These are phyloP conservation scores for Atethmia centrago DNA, from an alignment of 2,888 invertebrate genomes.

Conservation along the genomic window DNA sequence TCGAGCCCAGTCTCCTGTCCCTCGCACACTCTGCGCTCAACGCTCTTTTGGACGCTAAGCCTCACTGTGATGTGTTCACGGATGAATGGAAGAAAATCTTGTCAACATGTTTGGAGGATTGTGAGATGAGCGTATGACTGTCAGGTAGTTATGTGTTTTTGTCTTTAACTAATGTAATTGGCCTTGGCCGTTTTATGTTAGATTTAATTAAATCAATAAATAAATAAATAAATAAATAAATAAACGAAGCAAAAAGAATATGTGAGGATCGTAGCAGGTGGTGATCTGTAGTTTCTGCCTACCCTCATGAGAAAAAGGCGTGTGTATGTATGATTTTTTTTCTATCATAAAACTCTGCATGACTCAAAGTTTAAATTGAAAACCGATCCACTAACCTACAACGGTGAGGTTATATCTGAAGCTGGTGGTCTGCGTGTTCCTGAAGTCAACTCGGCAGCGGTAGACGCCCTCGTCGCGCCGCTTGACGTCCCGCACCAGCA, in stretches of 20 bases:
- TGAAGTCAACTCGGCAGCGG: conserved; percentile 97
- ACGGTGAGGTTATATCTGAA: conserved; percentile 96
- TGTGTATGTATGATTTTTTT: neutral
- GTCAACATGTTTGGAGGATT: too few relatives aligned
- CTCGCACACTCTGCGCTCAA: too few relatives aligned
- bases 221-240: too few relatives aligned
- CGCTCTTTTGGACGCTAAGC: too few relatives aligned
- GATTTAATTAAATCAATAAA: too few relatives aligned
- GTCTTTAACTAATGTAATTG: too few relatives aligned
- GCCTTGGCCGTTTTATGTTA: too few relatives aligned
- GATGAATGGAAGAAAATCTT: too few relatives aligned
- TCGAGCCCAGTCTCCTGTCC: too few relatives aligned
- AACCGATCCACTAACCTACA: conserved; percentile 28
- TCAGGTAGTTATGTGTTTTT: too few relatives aligned
- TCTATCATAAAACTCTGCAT: neutral
- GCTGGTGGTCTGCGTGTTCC: conserved; percentile 96
- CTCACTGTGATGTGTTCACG: too few relatives aligned
- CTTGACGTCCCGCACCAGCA: conserved; percentile 94
- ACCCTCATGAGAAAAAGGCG: neutral
- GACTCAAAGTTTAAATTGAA: neutral
- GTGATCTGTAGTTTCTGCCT: neutral
- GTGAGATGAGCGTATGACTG: too few relatives aligned
- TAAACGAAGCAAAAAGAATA: neutral
- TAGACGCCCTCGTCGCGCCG: conserved; percentile 97
- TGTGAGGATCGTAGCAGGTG: neutral